A percentile compares a stretch with the other conserved stretches of the same genome.
Evolutionary conservation across 2,888 invertebrate genomes (phyloP).

Genomic region (Chrysomela aeneicollis): DNA sequence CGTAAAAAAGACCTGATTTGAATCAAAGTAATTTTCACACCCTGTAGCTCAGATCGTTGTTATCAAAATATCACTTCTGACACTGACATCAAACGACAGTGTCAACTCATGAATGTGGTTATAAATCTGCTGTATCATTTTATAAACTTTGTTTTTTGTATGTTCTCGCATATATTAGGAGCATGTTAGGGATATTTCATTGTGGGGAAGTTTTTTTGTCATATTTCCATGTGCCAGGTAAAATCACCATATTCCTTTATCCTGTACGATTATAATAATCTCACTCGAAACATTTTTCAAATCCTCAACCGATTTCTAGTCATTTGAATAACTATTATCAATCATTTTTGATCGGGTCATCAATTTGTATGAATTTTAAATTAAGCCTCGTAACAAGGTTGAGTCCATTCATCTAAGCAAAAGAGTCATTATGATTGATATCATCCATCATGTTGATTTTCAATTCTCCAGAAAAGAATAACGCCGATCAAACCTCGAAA

Average conservation of each 20-base stretch:
- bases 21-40: no score
- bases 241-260: not conserved
- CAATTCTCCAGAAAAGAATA: not conserved
- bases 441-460: not conserved
- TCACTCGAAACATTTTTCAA: no score
- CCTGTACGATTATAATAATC: no score
- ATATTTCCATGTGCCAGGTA: slow-evolving; percentile 30
- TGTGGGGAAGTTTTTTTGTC: slow-evolving; percentile 27
- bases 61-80: not conserved
- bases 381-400: no score
- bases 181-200: slow-evolving; percentile 34
- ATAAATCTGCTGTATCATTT: not conserved
- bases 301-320: no score
- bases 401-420: no score
- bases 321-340: no score
- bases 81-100: not conserved
- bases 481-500: slow-evolving; percentile 75
- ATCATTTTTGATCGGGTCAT: no score
- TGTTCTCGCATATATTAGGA: not conserved
- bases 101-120: not conserved
- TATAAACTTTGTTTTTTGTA: not conserved
- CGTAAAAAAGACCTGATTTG: no score
- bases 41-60: no score
- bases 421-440: no score
- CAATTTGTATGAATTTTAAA: no score